These are phyloP conservation scores for Thecocarcelia acutangulata DNA, from an alignment of 2,888 invertebrate genomes.

Conservation along the genomic window DNA sequence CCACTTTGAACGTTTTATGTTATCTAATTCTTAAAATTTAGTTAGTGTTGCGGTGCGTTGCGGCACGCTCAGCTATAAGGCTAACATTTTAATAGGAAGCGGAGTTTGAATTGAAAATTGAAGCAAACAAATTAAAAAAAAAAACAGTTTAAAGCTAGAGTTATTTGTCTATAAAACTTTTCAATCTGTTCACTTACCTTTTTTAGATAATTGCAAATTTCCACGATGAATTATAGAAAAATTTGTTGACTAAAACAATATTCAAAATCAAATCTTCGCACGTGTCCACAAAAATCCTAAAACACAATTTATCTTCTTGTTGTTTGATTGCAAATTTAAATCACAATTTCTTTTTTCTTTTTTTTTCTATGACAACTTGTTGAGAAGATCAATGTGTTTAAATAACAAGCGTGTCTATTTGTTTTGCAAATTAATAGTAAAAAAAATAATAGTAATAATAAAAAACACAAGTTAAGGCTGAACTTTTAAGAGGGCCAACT, in stretches of 20 bases:
- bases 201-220: conserved; percentile 11
- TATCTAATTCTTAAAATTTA: conserved; percentile 22
- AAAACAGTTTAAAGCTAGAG: too few species aligned
- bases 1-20: background rate
- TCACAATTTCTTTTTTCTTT: conserved; percentile 11
- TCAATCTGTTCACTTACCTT: conserved; percentile 5
- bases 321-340: conserved; percentile 9
- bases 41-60: background rate
- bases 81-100: too few species aligned
- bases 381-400: conserved; percentile 66
- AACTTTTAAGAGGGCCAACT: conserved; percentile 32
- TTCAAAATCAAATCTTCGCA: conserved; percentile 47
- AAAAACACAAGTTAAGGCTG: conserved; percentile 2
- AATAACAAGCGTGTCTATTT: conserved; percentile 8
- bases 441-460: conserved; percentile 11
- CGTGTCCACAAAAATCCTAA: conserved; percentile 44
- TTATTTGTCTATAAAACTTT: background rate
- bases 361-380: conserved; percentile 23
- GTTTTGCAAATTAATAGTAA: conserved; percentile 39
- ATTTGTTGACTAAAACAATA: background rate
- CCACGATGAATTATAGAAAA: background rate
- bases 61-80: too few species aligned
- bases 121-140: too few species aligned
- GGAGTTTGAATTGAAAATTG: too few species aligned
- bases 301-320: conserved; percentile 63